Evolutionary conservation across 2,888 invertebrate genomes (phyloP), one percentile per base, ranked within the genome.

Genomic region (Diarsia mendica): DNA sequence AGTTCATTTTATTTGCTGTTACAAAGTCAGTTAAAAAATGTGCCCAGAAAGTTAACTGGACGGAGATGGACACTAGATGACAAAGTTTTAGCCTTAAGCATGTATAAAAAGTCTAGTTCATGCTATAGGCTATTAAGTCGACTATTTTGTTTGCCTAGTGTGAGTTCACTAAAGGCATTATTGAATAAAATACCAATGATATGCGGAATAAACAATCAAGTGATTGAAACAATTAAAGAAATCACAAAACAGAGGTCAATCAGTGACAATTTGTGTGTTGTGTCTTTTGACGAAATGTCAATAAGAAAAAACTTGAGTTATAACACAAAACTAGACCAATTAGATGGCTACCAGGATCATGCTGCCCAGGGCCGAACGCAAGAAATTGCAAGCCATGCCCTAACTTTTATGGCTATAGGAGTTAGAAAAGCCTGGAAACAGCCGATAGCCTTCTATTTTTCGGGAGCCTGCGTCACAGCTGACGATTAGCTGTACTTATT

Each of bases 21-120:
- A 10, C 67, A 68, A 68, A 67, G 67, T 39, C 67, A 67, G 18
- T 55, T 67, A 67, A 20, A 67, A 53, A 67, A 67, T 53, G 10
- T 33, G 39, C 51, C 67, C 9, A 53, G 67, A 53, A 55, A 67
- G 39, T 53, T 67, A 55, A 55, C 67, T 53, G 53, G 53, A 9
- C 67, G 39, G 44, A 68, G 55, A 58, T 68, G 68, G 53, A 58
- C 55, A 11, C 55, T 55, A 15, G 39, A 55, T 0, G 55, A 67
- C 23, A 58, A 67, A 20, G 55, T 67, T 44, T 67, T 46, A 68
- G 68, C 46, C 28, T 28, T 68, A 58, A 58, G 58, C 46, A 68
- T 68, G 44, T 68, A 68, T 4, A 58, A 68, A 58, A 68, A 55
- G 44, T 67, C 55, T 55, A 68, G 58, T 13, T 44, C 58, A 23